Evolutionary conservation across 2,113 vertebrate species (phyloP).

Genomic region (Paracanthobrama guichenoti): DNA sequence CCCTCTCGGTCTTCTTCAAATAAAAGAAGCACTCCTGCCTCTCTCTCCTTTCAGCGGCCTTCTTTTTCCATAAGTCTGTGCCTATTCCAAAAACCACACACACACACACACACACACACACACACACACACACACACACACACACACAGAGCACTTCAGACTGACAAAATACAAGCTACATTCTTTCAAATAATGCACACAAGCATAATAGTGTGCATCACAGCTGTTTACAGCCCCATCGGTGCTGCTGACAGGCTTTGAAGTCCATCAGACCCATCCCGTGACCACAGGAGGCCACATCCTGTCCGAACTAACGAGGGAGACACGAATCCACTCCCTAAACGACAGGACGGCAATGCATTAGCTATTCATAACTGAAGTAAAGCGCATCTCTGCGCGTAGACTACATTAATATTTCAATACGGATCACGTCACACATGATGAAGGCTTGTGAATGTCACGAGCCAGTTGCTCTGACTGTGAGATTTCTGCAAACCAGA

Average conservation of each 20-base stretch:
- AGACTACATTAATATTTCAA: slow-evolving; percentile 73
- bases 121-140: too few species aligned
- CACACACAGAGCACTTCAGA: neutral
- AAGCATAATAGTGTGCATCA: neutral
- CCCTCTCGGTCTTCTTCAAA: slow-evolving; percentile 54
- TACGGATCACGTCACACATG: slow-evolving; percentile 67
- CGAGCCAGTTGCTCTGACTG: neutral
- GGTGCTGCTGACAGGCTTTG: slow-evolving; percentile 32
- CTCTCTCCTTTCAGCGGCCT: slow-evolving; percentile 24
- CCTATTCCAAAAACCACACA: slow-evolving; percentile 13
- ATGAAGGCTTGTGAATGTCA: slow-evolving; percentile 23
- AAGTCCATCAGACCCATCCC: slow-evolving; percentile 53
- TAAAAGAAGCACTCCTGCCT: slow-evolving; percentile 48
- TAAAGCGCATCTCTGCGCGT: slow-evolving; percentile 60
- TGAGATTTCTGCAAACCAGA: neutral
- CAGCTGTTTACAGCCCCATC: slow-evolving; percentile 49
- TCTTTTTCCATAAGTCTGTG: slow-evolving; percentile 12
- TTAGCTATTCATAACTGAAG: slow-evolving; percentile 69
- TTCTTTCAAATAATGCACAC: neutral
- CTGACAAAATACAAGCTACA: neutral
- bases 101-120: too few species aligned
- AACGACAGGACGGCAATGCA: slow-evolving; percentile 58
- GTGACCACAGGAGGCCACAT: slow-evolving; percentile 53
- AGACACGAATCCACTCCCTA: slow-evolving; percentile 16
- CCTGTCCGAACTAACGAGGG: slow-evolving; percentile 51